Evolutionary conservation across 2,797 vertebrate species (phyloP).

Genomic region (Sandelia bainsii): DNA sequence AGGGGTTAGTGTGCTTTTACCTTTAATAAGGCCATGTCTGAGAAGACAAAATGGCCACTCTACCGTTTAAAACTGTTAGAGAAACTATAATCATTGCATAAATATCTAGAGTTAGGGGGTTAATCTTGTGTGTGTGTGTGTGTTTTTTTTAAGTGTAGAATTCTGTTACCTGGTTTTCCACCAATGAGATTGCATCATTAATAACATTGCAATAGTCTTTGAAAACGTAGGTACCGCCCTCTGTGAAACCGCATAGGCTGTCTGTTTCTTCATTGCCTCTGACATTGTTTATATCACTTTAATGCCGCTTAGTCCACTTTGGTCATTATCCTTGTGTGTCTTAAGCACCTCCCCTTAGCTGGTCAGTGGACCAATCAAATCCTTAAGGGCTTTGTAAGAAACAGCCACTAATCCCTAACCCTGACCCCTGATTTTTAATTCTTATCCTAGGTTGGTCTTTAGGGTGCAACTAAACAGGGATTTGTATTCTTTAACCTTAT

Average conservation of each 20-base stretch:
- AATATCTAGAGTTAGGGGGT: conserved; percentile 48
- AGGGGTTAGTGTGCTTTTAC: conserved; percentile 79
- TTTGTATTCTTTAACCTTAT: conserved; percentile 32
- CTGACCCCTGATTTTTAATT: conserved; percentile 45
- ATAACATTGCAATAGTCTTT: conserved; percentile 50
- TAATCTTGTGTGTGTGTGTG: conserved; percentile 54
- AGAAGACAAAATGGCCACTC: conserved; percentile 63
- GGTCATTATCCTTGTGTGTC: conserved; percentile 51
- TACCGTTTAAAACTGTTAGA: conserved; percentile 82
- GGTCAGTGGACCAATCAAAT: conserved; percentile 74
- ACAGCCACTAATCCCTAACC: conserved; percentile 58
- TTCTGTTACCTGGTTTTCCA: conserved; percentile 45
- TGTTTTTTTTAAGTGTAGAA: conserved; percentile 43
- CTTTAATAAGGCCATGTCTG: conserved; percentile 79
- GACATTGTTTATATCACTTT: conserved; percentile 26
- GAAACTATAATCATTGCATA: conserved; percentile 68
- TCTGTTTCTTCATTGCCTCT: conserved; percentile 20
- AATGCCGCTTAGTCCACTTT: conserved; percentile 38
- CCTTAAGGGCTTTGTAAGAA: conserved; percentile 79
- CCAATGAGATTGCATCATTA: conserved; percentile 44
- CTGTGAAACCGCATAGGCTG: conserved; percentile 48
- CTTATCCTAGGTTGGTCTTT: conserved; percentile 24
- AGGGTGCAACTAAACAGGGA: conserved; percentile 26
- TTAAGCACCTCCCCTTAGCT: conserved; percentile 62
- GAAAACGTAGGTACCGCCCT: conserved; percentile 39